Percentiles rank a stretch among this genome's conserved stretches.
phyloP scores from a whole-genome alignment of 2,797 vertebrate genomes.

The Selene dorsalis region DNA sequence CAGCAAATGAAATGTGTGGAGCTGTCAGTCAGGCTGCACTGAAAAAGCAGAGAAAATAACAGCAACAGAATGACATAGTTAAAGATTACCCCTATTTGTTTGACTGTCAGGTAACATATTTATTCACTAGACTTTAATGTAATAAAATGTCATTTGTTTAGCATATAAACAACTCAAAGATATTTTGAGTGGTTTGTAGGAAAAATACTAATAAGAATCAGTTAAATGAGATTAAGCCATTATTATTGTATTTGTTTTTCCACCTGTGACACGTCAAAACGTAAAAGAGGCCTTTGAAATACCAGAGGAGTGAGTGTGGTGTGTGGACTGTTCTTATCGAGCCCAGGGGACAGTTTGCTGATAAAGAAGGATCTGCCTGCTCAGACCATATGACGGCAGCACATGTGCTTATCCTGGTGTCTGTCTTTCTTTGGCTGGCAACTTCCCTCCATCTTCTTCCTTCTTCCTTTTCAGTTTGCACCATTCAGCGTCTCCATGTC shows the following conservation, averaged over 20 bases:
- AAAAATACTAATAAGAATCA: background rate
- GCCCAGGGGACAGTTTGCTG: background rate
- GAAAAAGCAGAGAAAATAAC: background rate
- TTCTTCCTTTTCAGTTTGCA: background rate
- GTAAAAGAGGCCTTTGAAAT: background rate
- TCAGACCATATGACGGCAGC: background rate
- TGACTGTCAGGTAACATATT: background rate
- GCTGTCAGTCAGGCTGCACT: background rate
- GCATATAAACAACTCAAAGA: background rate
- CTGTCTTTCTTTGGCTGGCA: no score
- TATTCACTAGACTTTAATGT: background rate
- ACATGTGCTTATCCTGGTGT: background rate
- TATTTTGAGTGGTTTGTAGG: background rate
- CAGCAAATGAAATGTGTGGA: background rate
- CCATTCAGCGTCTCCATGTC: background rate
- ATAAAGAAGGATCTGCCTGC: background rate
- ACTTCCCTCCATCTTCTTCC: background rate
- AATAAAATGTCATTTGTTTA: background rate
- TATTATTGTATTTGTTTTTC: background rate
- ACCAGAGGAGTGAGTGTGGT: no score
- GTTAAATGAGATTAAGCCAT: background rate
- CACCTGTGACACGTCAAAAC: slow-evolving; percentile 5
- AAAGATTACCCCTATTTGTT: no score
- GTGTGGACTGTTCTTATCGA: background rate
- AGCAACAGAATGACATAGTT: background rate